A percentile compares a stretch with the other conserved stretches of the same genome.
Conservation (phyloP, 2,888 invertebrate species). For the Andrena trimmerana region DNA sequence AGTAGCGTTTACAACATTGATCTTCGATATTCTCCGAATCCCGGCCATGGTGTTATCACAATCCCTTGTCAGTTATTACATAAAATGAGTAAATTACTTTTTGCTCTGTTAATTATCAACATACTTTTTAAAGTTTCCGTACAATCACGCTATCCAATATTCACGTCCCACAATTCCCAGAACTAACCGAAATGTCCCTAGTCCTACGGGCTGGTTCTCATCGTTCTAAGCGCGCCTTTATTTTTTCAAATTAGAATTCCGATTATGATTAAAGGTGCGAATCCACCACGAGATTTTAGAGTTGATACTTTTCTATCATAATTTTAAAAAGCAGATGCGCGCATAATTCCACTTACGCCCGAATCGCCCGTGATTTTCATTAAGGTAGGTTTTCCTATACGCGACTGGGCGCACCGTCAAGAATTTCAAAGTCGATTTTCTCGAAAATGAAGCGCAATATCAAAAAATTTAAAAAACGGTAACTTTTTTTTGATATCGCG, state of each 20-base stretch:
- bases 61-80: not conserved
- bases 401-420: too few species aligned
- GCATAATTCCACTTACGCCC: too few species aligned
- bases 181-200: constrained; percentile 35
- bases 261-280: not conserved
- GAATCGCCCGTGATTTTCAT: too few species aligned
- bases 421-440: too few species aligned
- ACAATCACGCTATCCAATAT: constrained; percentile 30
- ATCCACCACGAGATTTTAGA: not conserved
- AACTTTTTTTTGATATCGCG: too few species aligned
- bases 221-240: not conserved
- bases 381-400: too few species aligned
- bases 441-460: too few species aligned
- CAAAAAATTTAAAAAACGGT: too few species aligned
- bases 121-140: not conserved
- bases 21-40: constrained; percentile 61
- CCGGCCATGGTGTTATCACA: constrained; percentile 9
- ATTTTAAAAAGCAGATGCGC: too few species aligned
- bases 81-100: not conserved
- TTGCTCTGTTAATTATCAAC: not conserved
- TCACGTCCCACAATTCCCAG: constrained; percentile 22
- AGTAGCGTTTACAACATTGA: constrained; percentile 83
- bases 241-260: not conserved
- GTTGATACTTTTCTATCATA: not conserved
- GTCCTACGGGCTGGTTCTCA: constrained; percentile 18